Evolutionary conservation across 2,888 invertebrate genomes (phyloP).

Genomic region (Blastobasis adustella): DNA sequence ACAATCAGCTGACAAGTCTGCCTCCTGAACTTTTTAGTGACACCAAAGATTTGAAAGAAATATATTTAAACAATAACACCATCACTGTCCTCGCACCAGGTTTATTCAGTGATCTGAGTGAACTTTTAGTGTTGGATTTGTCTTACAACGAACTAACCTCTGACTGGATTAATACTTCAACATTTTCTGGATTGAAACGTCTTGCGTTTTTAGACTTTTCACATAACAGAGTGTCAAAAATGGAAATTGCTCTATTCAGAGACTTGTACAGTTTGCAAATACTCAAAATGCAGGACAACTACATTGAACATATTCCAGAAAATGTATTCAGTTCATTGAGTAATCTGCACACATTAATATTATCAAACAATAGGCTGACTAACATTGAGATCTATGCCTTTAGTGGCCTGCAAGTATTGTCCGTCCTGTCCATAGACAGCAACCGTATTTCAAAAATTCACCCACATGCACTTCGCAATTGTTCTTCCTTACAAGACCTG

Average conservation of each 20-base stretch:
- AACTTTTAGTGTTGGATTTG: slow-evolving; percentile 84
- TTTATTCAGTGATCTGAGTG: slow-evolving; percentile 83
- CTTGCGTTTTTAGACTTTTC: slow-evolving; percentile 86
- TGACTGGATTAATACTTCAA: slow-evolving; percentile 88
- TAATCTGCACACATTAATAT: slow-evolving; percentile 86
- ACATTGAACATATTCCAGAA: slow-evolving; percentile 83
- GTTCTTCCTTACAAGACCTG: slow-evolving; percentile 85
- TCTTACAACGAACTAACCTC: slow-evolving; percentile 87
- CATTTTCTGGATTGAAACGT: slow-evolving; percentile 84
- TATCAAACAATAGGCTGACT: slow-evolving; percentile 86
- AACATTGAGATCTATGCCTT: slow-evolving; percentile 84
- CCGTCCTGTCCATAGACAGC: slow-evolving; percentile 85
- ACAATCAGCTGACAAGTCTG: slow-evolving; percentile 86
- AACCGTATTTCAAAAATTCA: slow-evolving; percentile 85
- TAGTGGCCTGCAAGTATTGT: slow-evolving; percentile 83
- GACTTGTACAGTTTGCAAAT: slow-evolving; percentile 87
- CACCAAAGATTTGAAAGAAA: slow-evolving; percentile 84
- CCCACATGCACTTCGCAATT: slow-evolving; percentile 84
- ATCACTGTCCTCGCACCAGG: slow-evolving; percentile 87
- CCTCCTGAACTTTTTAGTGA: slow-evolving; percentile 89
- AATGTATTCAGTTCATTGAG: slow-evolving; percentile 84
- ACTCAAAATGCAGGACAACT: slow-evolving; percentile 85
- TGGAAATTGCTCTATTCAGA: slow-evolving; percentile 85
- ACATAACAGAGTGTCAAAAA: slow-evolving; percentile 82
- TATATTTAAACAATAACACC: slow-evolving; percentile 88